Evolutionary conservation across 1,140 invertebrate species (phyloP).

Genomic region (Listronotus oregonensis): DNA sequence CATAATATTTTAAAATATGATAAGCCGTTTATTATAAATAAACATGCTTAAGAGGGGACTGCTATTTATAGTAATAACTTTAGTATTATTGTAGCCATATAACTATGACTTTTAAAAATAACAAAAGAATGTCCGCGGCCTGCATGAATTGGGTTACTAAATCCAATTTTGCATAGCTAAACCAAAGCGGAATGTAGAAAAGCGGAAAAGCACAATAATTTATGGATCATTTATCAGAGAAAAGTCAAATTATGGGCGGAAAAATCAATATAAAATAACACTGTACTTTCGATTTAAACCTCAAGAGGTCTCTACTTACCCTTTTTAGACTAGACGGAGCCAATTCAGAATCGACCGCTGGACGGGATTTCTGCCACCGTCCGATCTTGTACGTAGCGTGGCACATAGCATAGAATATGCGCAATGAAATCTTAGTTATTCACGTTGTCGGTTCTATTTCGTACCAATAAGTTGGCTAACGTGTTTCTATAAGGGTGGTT

Average conservation of each 20-base stretch:
- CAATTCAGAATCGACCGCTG: slow-evolving; percentile 32
- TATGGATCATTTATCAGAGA: slow-evolving; percentile 48
- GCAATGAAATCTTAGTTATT: slow-evolving; percentile 45
- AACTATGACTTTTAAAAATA: too few relatives aligned
- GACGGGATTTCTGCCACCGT: slow-evolving; percentile 11
- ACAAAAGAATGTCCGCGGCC: too few relatives aligned
- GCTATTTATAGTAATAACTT: too few relatives aligned
- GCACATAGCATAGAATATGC: slow-evolving; percentile 42
- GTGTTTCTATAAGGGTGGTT: slow-evolving; percentile 52
- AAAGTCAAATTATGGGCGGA: slow-evolving; percentile 45
- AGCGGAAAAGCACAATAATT: slow-evolving; percentile 46
- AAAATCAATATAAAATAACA: slow-evolving; percentile 44
- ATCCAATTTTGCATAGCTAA: slow-evolving; percentile 1
- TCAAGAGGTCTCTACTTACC: slow-evolving; percentile 20
- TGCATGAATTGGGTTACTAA: neutral
- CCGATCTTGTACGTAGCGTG: slow-evolving; percentile 23
- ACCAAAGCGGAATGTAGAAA: slow-evolving; percentile 10
- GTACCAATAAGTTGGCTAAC: slow-evolving; percentile 53
- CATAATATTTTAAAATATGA: too few relatives aligned
- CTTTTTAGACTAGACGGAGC: slow-evolving; percentile 10
- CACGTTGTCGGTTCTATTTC: slow-evolving; percentile 51
- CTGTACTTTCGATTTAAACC: neutral
- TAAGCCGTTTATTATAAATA: too few relatives aligned
- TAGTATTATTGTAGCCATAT: too few relatives aligned
- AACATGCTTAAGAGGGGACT: too few relatives aligned